Conservation (phyloP, 2,113 vertebrate species). For the Lagenorhynchus albirostris region DNA sequence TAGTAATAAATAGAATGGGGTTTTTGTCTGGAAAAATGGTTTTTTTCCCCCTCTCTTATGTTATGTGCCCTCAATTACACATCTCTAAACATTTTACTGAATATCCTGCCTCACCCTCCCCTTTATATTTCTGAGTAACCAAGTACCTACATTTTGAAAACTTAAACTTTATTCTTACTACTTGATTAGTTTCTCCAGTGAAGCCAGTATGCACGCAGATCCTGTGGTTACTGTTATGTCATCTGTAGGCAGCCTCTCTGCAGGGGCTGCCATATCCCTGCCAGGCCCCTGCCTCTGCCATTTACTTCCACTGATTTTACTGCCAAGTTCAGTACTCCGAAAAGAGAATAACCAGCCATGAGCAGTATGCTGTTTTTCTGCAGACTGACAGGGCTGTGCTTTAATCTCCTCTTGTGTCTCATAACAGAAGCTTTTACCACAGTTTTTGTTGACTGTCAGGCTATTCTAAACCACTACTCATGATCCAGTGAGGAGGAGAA, state of each 20-base stretch:
- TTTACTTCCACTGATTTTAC: constrained; percentile 39
- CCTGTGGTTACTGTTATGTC: neutral
- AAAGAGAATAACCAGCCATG: neutral
- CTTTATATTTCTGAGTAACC: neutral
- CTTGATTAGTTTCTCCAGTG: constrained; percentile 34
- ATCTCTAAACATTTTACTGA: neutral
- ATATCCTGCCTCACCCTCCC: neutral
- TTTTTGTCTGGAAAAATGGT: neutral
- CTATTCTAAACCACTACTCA: neutral
- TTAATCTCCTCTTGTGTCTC: neutral
- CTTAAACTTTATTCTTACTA: neutral
- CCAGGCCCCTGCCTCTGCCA: neutral
- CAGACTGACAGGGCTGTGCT: neutral
- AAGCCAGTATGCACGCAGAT: neutral
- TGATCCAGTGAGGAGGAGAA: neutral
- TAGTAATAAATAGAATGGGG: neutral
- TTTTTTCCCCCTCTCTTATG: neutral
- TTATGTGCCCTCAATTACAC: neutral
- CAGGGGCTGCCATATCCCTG: neutral
- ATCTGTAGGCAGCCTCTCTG: neutral
- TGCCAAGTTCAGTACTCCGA: constrained; percentile 3
- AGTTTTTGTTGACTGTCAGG: neutral
- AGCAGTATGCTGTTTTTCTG: constrained; percentile 19
- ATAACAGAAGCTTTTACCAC: neutral
- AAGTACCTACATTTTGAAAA: neutral